Base-by-base conservation (phyloP, 2,113 vertebrate species). In the Zosterops japonicus region DNA sequence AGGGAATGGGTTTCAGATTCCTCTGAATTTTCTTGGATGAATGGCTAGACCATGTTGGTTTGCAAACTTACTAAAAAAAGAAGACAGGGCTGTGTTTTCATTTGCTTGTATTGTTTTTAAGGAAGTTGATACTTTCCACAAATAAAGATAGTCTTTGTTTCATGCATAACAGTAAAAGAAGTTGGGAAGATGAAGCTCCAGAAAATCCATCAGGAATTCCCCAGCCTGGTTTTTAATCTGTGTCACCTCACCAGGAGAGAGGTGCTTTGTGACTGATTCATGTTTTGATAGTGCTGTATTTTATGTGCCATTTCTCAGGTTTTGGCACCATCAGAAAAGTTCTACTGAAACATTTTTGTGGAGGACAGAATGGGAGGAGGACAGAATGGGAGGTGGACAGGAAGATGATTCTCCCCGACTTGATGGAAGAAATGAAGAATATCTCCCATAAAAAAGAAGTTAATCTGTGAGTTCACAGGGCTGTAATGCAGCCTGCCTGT, bases 41-140 rank as follows among this genome's bases (percentile, higher is more conserved):
- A 74, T 65, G 42, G 42, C 63, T 57, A 65, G 82, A 77, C 50
- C 57, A 72, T 15, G 50, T 33, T 88, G 75, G 76, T 72, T 80
- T 90, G 67, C 57, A 92, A 90, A 83, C 71, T 88, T 85, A 72
- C 68, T 90, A 53, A 88, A 88, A 91, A 79, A 90, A 76, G 75
- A 46, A 95, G 63, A 12, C 76, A 70, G 15, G 33, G 64, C 39
- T 71, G 17, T 56, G 19, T 80, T 77, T 83, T 52, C 52, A 25
- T 77, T 87, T 74, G 70, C 60, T 83, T 86, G 65, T 78, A 89
- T 95, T 94, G 76, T 96, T 95, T 79, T 79, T 86, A 85, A 80
- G 68, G 20, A 83, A 91, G 70, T 76, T 72, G 74, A 64, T 89
- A 75, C 0, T 0, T 95, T 87, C 90, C 82, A 72, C 35, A 84